phyloP scores from a whole-genome alignment of 1,140 invertebrate species.

The Myzus persicae region DNA sequence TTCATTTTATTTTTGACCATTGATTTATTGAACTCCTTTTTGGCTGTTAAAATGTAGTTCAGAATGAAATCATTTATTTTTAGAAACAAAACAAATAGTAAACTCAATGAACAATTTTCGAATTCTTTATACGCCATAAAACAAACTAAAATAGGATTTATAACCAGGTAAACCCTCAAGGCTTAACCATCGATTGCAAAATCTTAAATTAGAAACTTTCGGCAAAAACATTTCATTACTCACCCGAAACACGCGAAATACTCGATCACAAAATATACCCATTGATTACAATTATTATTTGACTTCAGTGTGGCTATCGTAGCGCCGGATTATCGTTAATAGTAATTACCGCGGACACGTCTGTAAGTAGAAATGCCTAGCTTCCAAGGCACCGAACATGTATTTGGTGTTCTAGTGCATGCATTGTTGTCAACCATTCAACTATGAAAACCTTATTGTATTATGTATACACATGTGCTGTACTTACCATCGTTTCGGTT shows the following conservation, averaged over 20 bases:
- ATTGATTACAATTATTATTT: neutral
- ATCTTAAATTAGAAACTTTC: slow-evolving; percentile 25
- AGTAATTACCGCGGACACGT: slow-evolving; percentile 12
- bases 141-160: neutral
- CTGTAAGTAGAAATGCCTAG: slow-evolving; percentile 56
- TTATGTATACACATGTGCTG: neutral
- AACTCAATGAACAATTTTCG: neutral
- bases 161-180: neutral
- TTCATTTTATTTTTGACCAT: neutral
- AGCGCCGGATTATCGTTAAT: slow-evolving; percentile 31
- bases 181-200: no score
- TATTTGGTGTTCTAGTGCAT: neutral
- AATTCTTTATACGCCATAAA: neutral
- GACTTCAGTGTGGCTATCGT: neutral
- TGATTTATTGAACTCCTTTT: neutral
- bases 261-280: neutral
- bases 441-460: neutral
- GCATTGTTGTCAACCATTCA: neutral
- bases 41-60: neutral
- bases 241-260: neutral
- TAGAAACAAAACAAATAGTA: slow-evolving; percentile 10
- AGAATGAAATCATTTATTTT: neutral
- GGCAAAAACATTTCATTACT: neutral
- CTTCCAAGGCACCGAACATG: neutral
- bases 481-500: neutral